A percentile compares a stretch with the other conserved stretches of the same genome.
Evolutionary conservation across 1,140 invertebrate species (phyloP).

Genomic region (Orchestia grillus): DNA sequence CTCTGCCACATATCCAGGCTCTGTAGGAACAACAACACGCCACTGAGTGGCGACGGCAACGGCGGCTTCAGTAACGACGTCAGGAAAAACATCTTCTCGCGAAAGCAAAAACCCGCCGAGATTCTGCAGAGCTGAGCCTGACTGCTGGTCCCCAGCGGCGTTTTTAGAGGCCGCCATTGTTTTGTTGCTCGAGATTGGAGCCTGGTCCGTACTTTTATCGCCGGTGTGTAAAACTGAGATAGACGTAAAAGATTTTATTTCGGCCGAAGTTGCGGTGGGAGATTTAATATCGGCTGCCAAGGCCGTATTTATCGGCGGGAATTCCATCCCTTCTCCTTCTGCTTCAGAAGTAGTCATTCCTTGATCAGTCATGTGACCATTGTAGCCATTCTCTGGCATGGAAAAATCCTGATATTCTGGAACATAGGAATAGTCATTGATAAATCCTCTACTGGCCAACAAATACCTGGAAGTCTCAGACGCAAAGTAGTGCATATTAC

Average conservation of each 20-base stretch:
- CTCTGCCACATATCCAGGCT: neutral
- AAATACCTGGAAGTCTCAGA: neutral
- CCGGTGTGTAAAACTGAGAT: neutral
- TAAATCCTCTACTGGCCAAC: neutral
- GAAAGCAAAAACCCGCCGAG: neutral
- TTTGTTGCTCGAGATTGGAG: conserved; percentile 13
- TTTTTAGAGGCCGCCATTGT: conserved; percentile 10
- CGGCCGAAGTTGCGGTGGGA: neutral
- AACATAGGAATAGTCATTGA: neutral
- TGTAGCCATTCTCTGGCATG: neutral
- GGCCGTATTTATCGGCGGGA: neutral
- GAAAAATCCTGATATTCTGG: neutral
- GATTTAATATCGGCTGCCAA: neutral
- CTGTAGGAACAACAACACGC: neutral
- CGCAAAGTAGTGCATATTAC: neutral
- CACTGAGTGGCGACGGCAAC: neutral
- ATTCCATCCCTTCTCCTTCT: neutral
- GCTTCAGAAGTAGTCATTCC: neutral
- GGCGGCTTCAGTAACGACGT: neutral
- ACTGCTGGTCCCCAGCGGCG: neutral
- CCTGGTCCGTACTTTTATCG: neutral
- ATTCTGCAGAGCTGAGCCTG: neutral
- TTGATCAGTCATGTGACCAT: neutral
- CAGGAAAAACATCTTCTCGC: neutral
- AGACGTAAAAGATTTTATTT: neutral